Conservation (phyloP, 2,113 vertebrate genomes). For the Lophius piscatorius region DNA sequence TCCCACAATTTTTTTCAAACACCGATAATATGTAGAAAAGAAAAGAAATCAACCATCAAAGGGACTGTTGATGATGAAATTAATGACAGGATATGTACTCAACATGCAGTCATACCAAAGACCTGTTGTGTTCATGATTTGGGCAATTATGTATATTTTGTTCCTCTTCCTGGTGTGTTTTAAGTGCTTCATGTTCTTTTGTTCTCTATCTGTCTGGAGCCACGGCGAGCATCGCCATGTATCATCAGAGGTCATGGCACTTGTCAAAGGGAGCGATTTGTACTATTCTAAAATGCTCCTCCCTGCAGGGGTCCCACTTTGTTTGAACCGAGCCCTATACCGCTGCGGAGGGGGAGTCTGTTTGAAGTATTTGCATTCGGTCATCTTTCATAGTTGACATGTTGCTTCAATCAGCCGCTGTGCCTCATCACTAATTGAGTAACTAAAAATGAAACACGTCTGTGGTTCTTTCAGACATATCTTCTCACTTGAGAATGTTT, state of each 20-base stretch:
- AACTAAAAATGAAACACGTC: background rate
- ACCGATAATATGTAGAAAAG: constrained; percentile 3
- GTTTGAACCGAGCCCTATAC: constrained; percentile 46
- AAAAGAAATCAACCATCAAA: constrained; percentile 26
- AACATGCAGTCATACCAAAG: constrained; percentile 19
- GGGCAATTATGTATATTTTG: constrained; percentile 11
- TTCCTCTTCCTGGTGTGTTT: constrained; percentile 28
- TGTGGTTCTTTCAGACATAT: background rate
- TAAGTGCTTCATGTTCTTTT: constrained; percentile 27
- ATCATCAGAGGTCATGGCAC: constrained; percentile 41
- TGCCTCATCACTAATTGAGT: background rate
- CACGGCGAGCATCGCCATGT: constrained; percentile 22
- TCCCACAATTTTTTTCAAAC: constrained; percentile 4
- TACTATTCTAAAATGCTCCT: constrained; percentile 14
- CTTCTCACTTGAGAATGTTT: background rate
- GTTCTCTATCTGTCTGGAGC: constrained; percentile 40
- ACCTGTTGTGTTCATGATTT: constrained; percentile 29
- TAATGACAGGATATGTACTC: constrained; percentile 15
- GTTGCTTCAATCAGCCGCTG: constrained; percentile 24
- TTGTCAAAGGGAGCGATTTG: constrained; percentile 45
- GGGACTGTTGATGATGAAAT: constrained; percentile 17
- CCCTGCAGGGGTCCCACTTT: constrained; percentile 18
- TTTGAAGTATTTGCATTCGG: constrained; percentile 25
- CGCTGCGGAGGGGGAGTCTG: constrained; percentile 17
- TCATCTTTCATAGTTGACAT: constrained; percentile 22